Conservation (phyloP, 2,888 invertebrate genomes). For the Galeopsomyia nigrocyanea region DNA sequence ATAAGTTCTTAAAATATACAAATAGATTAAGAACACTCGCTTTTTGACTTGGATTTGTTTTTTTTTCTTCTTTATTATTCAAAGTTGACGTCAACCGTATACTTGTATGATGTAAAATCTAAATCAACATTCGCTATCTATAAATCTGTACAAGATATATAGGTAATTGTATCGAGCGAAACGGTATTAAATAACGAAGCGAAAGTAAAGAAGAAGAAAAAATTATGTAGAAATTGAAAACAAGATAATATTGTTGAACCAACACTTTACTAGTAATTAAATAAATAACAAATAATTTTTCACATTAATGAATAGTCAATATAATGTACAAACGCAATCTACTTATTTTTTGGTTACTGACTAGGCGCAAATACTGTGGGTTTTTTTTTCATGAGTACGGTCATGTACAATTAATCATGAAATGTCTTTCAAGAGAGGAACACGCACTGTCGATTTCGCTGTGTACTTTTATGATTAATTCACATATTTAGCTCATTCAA, state of each 20-base stretch:
- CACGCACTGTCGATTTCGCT: constrained; percentile 35
- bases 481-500: constrained; percentile 40
- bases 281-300: too few relatives aligned
- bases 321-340: constrained; percentile 16
- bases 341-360: constrained; percentile 31
- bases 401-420: constrained; percentile 39
- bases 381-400: constrained; percentile 31
- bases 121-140: too few relatives aligned
- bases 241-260: too few relatives aligned
- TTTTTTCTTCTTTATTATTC: constrained; percentile 10
- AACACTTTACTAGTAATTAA: too few relatives aligned
- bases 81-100: neutral
- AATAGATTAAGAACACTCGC: constrained; percentile 5
- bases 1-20: constrained; percentile 11
- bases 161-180: too few relatives aligned
- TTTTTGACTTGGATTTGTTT: neutral
- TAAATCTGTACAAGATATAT: too few relatives aligned
- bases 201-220: too few relatives aligned
- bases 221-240: too few relatives aligned
- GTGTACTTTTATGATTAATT: constrained; percentile 38
- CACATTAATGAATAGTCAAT: too few relatives aligned
- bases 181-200: too few relatives aligned
- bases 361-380: constrained; percentile 36
- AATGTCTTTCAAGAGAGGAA: constrained; percentile 35
- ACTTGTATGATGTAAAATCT: too few relatives aligned